phyloP scores from a whole-genome alignment of 2,113 vertebrate species.

The Triplophysa tibetana region DNA sequence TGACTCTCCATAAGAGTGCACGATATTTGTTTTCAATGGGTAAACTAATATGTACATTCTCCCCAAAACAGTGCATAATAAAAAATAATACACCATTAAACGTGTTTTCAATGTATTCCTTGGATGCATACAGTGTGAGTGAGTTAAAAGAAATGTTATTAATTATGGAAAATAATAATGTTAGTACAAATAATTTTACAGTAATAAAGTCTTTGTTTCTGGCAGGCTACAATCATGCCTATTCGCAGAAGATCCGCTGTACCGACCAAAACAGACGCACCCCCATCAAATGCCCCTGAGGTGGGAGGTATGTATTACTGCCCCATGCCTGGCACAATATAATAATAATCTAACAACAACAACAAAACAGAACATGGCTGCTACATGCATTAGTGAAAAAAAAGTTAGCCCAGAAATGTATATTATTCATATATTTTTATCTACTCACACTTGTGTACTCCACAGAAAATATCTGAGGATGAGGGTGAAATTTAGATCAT shows the following conservation, averaged over 20 bases:
- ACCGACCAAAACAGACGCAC: constrained; percentile 83
- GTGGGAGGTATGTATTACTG: constrained; percentile 68
- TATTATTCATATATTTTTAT: too few relatives aligned
- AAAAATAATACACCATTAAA: background rate
- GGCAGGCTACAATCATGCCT: constrained; percentile 78
- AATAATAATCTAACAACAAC: background rate
- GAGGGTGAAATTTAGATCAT: too few relatives aligned
- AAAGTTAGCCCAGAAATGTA: too few relatives aligned
- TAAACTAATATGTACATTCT: background rate
- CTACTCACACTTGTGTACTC: too few relatives aligned
- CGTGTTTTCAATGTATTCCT: background rate
- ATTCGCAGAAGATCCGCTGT: constrained; percentile 88
- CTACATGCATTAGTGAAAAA: too few relatives aligned
- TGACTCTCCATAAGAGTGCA: background rate
- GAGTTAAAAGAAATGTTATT: background rate
- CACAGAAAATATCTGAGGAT: too few relatives aligned
- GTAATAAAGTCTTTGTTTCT: background rate
- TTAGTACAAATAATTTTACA: too few relatives aligned
- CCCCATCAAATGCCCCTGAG: constrained; percentile 78
- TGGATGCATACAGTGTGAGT: background rate
- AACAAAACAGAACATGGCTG: too few relatives aligned
- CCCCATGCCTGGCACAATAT: background rate
- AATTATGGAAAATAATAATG: too few relatives aligned
- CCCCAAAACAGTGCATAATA: background rate
- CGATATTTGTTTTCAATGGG: background rate